Base-by-base conservation (phyloP, 1,140 invertebrate genomes). In the Patella vulgata region DNA sequence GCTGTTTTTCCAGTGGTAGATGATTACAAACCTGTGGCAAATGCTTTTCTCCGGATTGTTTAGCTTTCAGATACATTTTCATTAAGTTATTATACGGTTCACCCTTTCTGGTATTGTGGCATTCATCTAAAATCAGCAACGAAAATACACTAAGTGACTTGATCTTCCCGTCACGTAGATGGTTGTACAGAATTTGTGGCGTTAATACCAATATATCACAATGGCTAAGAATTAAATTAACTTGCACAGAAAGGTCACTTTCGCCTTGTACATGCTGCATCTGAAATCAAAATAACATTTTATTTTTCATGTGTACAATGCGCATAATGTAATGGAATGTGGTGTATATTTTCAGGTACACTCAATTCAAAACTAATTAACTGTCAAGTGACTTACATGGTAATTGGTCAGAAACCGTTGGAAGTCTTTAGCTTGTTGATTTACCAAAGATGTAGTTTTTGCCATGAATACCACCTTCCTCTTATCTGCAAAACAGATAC, bases 41-140 rank as follows among this genome's bases (percentile, higher is more conserved):
- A 11, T 53, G 6, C 3, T 50, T 30, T 8, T 43, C 6, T 14
- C 36, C 12, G 11, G 31, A 46, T 4, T 43, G 27, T 69, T 78
- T 80, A 33, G 56, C 60, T 42, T 72, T 61, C 12, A 77, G 47
- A 60, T 82, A 82, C 28, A 57, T 62, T 30, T 67, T 59, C 76
- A 82, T 81, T 1, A 83, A 59, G 8, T 54, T 73, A 55, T 75
- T 80, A 67, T 82, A 84, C 0, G 81, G 73, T 48, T 80, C 76
- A 11, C 75, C 71, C 43, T 81, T 80, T 9, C 59, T 63, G 14
- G 80, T 79, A 48, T 84, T 78, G 47, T 85, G 83, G 58, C 82
- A 85, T 56, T 85, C 83, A 53, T 85, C 83, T 31, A 82, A 65
- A 19, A 82, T 68, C n/a, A 82, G 44, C 33, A 82, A 59, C 9